Conservation (phyloP, 2,888 invertebrate genomes). For the Chrysolina haemoptera region DNA sequence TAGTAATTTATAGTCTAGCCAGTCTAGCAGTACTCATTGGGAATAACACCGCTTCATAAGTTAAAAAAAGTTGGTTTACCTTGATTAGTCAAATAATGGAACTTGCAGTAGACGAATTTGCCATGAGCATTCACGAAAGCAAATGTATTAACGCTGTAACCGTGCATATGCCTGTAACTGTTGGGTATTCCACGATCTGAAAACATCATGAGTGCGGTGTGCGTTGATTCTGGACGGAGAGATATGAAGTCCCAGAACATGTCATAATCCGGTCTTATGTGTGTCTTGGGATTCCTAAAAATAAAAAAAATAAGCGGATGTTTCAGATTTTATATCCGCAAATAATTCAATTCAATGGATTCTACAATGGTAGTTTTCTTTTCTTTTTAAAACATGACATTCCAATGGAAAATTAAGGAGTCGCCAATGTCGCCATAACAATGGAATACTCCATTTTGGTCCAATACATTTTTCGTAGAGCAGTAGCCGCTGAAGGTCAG, state of each 20-base stretch:
- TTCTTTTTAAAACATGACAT: too few species aligned
- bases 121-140: slow-evolving; percentile 87
- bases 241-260: slow-evolving; percentile 97
- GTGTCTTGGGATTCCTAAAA: slow-evolving; percentile 88
- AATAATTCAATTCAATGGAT: too few species aligned
- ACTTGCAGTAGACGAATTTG: slow-evolving; percentile 86
- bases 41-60: too few species aligned
- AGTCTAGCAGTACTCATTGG: too few species aligned
- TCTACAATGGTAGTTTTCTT: too few species aligned
- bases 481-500: too few species aligned
- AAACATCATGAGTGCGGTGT: slow-evolving; percentile 90
- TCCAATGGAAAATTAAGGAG: too few species aligned
- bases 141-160: slow-evolving; percentile 95
- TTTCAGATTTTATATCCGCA: background rate
- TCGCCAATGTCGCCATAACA: too few species aligned
- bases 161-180: slow-evolving; percentile 81
- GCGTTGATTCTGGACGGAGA: slow-evolving; percentile 88
- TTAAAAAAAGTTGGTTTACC: too few species aligned
- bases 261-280: slow-evolving; percentile 87
- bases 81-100: slow-evolving; percentile 93
- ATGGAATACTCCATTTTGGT: too few species aligned
- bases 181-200: slow-evolving; percentile 95
- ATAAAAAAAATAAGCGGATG: background rate
- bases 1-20: too few species aligned
- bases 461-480: too few species aligned